Evolutionary conservation across 2,797 vertebrate species (phyloP).

Genomic region (Champsocephalus esox): DNA sequence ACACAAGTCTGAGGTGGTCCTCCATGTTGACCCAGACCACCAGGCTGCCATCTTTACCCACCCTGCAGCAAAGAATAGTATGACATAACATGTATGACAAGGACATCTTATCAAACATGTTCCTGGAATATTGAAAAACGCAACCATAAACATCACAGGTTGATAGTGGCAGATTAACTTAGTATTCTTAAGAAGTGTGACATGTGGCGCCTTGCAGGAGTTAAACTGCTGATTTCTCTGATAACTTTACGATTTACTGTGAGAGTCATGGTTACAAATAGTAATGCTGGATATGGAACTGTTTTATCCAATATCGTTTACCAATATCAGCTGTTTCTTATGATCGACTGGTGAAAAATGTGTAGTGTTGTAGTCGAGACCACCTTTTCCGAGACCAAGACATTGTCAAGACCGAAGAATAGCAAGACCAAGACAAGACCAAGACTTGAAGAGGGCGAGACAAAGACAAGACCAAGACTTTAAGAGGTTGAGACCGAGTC

Average conservation of each 20-base stretch:
- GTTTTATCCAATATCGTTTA: background rate
- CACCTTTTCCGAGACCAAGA: no score
- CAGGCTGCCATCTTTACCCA: conserved; percentile 70
- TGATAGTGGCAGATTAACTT: background rate
- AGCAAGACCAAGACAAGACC: no score
- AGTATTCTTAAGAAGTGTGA: background rate
- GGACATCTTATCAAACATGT: background rate
- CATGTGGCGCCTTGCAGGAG: background rate
- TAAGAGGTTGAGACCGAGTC: no score
- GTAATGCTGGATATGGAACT: background rate
- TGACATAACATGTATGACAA: background rate
- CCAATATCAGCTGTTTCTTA: background rate
- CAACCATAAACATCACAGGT: background rate
- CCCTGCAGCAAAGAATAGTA: conserved; percentile 59
- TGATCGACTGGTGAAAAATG: background rate
- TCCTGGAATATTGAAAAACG: background rate
- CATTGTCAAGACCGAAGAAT: no score
- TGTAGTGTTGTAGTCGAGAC: no score
- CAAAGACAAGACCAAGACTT: no score
- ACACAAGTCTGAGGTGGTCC: conserved; percentile 79
- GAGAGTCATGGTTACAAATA: background rate
- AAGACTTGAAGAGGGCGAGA: no score
- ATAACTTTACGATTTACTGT: background rate
- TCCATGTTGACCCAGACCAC: conserved; percentile 82
- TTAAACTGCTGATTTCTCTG: background rate